Conservation (phyloP, 2,888 invertebrate genomes). For the Oscheius sp. region DNA sequence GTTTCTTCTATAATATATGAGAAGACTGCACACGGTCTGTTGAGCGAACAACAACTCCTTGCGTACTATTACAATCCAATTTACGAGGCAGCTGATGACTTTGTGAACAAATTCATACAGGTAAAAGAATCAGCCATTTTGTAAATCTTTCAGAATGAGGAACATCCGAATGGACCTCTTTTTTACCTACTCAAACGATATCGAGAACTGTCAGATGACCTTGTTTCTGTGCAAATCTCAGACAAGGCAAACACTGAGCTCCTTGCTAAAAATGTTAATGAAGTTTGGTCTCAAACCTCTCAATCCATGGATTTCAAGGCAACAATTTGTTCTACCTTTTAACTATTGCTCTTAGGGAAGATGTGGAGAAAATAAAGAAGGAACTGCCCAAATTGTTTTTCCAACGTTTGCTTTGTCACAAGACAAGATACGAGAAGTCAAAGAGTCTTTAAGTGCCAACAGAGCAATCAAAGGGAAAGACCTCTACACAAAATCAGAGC, state of each 20-base stretch:
- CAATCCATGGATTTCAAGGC: slow-evolving; percentile 46
- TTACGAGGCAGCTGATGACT: slow-evolving; percentile 64
- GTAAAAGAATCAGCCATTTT: slow-evolving; percentile 21
- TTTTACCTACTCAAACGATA: slow-evolving; percentile 52
- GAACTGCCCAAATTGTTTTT: slow-evolving; percentile 54
- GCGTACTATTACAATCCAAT: slow-evolving; percentile 64
- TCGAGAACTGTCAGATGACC: slow-evolving; percentile 48
- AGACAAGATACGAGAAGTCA: slow-evolving; percentile 53
- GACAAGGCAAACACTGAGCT: slow-evolving; percentile 44
- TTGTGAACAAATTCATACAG: slow-evolving; percentile 60
- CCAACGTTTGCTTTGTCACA: slow-evolving; percentile 44
- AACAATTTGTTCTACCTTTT: background rate
- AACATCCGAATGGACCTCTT: slow-evolving; percentile 53
- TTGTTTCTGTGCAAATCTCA: slow-evolving; percentile 34
- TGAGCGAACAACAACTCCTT: slow-evolving; percentile 61
- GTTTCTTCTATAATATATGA: slow-evolving; percentile 67
- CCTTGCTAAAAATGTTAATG: slow-evolving; percentile 38
- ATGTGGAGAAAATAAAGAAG: slow-evolving; percentile 62
- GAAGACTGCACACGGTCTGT: slow-evolving; percentile 58
- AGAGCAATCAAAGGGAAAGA: no score
- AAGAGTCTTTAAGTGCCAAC: slow-evolving; percentile 49
- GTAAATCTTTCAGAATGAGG: slow-evolving; percentile 47
- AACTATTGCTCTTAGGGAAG: slow-evolving; percentile 52
- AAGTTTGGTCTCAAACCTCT: slow-evolving; percentile 56
- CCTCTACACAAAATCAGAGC: slow-evolving; percentile 54